phyloP scores from a whole-genome alignment of 2,888 invertebrate species.

The Isotomurus palustris region DNA sequence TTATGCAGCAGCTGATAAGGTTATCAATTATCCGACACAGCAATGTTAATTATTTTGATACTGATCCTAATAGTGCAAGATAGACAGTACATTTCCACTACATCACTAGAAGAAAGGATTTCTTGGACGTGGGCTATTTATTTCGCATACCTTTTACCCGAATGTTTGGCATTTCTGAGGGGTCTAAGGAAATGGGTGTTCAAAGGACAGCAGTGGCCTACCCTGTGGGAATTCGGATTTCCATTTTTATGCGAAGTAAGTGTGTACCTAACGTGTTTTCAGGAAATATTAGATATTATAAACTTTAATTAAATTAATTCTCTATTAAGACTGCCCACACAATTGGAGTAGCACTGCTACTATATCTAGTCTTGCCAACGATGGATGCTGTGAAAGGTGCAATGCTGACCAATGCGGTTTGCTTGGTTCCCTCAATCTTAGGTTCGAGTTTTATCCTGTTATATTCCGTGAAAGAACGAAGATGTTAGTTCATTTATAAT shows the following conservation, averaged over 20 bases:
- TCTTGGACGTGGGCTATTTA: constrained; percentile 49
- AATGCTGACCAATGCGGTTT: constrained; percentile 53
- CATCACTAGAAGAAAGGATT: constrained; percentile 45
- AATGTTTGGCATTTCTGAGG: constrained; percentile 46
- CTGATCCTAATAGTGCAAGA: constrained; percentile 11
- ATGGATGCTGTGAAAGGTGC: constrained; percentile 53
- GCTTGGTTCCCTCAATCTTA: constrained; percentile 52
- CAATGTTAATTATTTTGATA: neutral
- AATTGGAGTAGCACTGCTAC: constrained; percentile 53
- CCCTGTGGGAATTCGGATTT: constrained; percentile 24
- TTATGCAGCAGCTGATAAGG: neutral
- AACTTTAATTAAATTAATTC: neutral
- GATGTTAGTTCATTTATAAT: neutral
- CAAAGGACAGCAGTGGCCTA: constrained; percentile 44
- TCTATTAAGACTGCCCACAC: constrained; percentile 54
- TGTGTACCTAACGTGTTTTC: neutral
- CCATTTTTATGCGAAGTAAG: constrained; percentile 38
- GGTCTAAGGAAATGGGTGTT: constrained; percentile 47
- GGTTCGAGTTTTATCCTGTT: constrained; percentile 1
- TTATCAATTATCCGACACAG: neutral
- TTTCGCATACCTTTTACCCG: constrained; percentile 47
- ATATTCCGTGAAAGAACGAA: constrained; percentile 54
- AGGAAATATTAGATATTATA: neutral
- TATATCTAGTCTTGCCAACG: constrained; percentile 53
- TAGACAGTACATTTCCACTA: constrained; percentile 29